Evolutionary conservation across 2,113 vertebrate species (phyloP).

Genomic region (Elachura formosa): DNA sequence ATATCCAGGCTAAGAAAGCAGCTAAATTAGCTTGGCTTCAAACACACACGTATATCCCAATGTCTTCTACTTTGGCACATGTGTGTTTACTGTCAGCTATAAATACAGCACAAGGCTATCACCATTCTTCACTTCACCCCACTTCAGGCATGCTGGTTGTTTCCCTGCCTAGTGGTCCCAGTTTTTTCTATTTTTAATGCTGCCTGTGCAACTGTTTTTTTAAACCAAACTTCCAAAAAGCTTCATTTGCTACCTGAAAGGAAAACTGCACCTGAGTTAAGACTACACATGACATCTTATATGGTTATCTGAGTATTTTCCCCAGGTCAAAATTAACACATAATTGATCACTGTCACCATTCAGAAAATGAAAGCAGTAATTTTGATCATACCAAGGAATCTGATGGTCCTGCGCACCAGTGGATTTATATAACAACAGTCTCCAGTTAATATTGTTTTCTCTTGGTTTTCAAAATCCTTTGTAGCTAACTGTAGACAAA

Average conservation of each 20-base stretch:
- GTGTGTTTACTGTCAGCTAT: neutral
- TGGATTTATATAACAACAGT: constrained; percentile 98
- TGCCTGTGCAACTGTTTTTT: neutral
- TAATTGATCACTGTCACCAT: neutral
- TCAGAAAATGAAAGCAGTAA: constrained; percentile 32
- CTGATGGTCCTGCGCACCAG: constrained; percentile 92
- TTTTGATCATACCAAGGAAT: constrained; percentile 87
- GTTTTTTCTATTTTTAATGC: neutral
- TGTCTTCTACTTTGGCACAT: neutral
- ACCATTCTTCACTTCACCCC: neutral
- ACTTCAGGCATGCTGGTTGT: neutral
- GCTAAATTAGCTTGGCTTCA: neutral
- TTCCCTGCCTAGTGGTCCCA: neutral
- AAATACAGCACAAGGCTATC: neutral
- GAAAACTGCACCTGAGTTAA: neutral
- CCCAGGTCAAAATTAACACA: neutral
- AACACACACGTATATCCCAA: neutral
- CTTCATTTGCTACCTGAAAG: neutral
- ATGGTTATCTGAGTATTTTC: neutral
- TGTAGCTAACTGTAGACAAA: constrained; percentile 94
- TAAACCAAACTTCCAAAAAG: neutral
- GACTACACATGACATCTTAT: neutral
- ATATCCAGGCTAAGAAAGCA: neutral
- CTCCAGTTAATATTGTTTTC: constrained; percentile 92
- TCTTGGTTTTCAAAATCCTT: constrained; percentile 95